Evolutionary conservation across 2,113 vertebrate genomes (phyloP).

Genomic region (Oncorhynchus masou): DNA sequence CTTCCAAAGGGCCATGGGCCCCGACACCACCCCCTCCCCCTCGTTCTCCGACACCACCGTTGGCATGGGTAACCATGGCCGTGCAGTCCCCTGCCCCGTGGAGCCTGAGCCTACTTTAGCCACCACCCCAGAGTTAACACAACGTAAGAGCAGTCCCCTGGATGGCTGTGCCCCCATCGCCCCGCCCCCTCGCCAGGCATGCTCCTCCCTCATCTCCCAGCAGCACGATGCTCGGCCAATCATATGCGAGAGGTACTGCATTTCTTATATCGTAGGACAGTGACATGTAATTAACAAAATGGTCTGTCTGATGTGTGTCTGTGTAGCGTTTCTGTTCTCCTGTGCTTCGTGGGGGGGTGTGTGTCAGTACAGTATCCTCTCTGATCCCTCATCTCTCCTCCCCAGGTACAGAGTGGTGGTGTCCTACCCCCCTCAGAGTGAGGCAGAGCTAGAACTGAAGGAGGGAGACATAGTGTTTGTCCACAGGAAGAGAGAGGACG

Average conservation of each 20-base stretch:
- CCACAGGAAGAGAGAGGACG: slow-evolving; percentile 94
- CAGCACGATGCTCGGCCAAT: slow-evolving; percentile 86
- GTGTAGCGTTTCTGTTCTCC: too few relatives aligned
- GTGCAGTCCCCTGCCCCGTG: slow-evolving; percentile 38
- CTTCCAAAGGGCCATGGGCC: slow-evolving; percentile 83
- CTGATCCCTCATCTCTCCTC: neutral
- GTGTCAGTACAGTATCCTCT: neutral
- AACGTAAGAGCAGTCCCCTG: slow-evolving; percentile 75
- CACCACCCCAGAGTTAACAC: slow-evolving; percentile 64
- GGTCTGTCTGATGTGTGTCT: too few relatives aligned
- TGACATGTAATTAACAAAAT: too few relatives aligned
- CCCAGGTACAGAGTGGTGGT: slow-evolving; percentile 94
- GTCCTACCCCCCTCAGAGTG: slow-evolving; percentile 96
- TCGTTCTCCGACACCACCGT: too few relatives aligned
- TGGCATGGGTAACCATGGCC: slow-evolving; percentile 42
- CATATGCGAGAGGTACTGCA: slow-evolving; percentile 88
- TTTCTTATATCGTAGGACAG: too few relatives aligned
- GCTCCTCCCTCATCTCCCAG: slow-evolving; percentile 85
- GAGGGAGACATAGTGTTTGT: slow-evolving; percentile 99
- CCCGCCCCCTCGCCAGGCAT: slow-evolving; percentile 90
- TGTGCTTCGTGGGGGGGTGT: too few relatives aligned
- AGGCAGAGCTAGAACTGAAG: slow-evolving; percentile 97
- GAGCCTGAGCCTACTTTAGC: slow-evolving; percentile 72
- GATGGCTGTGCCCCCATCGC: slow-evolving; percentile 81
- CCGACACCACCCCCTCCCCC: slow-evolving; percentile 63